Percentiles rank a stretch among this genome's conserved stretches.
Evolutionary conservation across 1,140 invertebrate genomes (phyloP).

Genomic region (Pteromalus puparum): DNA sequence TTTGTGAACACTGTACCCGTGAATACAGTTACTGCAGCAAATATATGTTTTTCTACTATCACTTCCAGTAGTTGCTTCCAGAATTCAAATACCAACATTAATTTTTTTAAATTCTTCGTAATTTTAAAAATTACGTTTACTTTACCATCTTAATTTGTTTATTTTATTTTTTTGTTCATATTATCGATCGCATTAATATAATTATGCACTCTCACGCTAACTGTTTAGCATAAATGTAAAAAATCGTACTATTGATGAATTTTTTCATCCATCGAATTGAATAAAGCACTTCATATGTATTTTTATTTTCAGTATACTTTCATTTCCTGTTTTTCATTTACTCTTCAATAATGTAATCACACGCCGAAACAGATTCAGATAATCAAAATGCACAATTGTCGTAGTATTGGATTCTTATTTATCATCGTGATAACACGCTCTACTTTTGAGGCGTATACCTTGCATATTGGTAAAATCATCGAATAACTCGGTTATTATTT

Average conservation of each 20-base stretch:
- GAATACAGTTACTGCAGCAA: slow-evolving; percentile 61
- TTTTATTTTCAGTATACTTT: neutral
- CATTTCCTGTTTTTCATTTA: neutral
- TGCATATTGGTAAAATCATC: too few species aligned
- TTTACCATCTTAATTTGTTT: neutral
- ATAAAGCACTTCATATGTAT: slow-evolving; percentile 12
- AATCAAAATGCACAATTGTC: too few species aligned
- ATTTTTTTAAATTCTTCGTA: neutral
- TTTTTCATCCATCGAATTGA: neutral
- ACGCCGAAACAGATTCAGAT: too few species aligned
- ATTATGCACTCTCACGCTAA: neutral
- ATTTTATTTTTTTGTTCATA: neutral
- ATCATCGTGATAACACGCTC: too few species aligned
- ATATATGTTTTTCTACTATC: slow-evolving; percentile 59
- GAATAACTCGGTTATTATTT: too few species aligned
- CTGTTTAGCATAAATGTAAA: neutral
- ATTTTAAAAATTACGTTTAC: neutral
- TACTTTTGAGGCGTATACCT: too few species aligned
- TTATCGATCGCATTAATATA: neutral
- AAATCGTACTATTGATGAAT: neutral
- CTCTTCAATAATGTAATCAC: neutral
- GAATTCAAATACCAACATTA: neutral
- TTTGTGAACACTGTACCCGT: slow-evolving; percentile 55
- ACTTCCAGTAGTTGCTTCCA: slow-evolving; percentile 35
- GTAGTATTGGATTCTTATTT: too few species aligned